Conservation (phyloP, 2,113 vertebrate genomes). For the Argyrosomus japonicus region DNA sequence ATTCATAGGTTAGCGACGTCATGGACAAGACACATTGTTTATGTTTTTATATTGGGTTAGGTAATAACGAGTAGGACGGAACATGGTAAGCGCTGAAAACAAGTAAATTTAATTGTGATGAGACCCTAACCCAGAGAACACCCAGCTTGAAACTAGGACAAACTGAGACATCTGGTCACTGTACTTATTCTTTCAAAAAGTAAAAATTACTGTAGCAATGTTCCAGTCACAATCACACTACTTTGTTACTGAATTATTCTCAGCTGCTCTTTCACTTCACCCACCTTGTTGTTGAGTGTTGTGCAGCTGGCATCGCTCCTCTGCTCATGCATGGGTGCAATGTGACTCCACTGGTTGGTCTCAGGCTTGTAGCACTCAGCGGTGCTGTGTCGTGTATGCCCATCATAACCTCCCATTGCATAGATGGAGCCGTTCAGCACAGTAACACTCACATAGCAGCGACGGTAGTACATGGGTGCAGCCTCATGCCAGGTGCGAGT, state of each 20-base stretch:
- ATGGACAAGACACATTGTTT: no score
- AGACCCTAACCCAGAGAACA: no score
- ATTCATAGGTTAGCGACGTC: no score
- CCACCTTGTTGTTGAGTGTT: slow-evolving; percentile 85
- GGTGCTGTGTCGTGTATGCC: neutral
- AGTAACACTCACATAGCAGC: slow-evolving; percentile 63
- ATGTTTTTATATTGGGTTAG: no score
- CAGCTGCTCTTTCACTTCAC: neutral
- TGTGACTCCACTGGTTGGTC: slow-evolving; percentile 65
- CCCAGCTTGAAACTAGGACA: no score
- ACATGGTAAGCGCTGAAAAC: no score
- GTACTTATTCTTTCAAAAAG: neutral
- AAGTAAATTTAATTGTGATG: no score
- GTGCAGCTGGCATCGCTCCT: slow-evolving; percentile 77
- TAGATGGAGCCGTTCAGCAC: slow-evolving; percentile 57
- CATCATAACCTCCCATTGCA: slow-evolving; percentile 59
- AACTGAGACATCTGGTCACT: no score
- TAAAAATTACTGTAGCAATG: neutral
- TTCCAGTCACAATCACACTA: neutral
- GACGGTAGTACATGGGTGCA: slow-evolving; percentile 44
- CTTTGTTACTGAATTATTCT: neutral
- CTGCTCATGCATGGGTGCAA: slow-evolving; percentile 45
- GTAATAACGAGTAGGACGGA: no score
- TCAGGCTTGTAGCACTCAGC: slow-evolving; percentile 60
- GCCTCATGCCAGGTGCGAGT: slow-evolving; percentile 44